Evolutionary conservation across 2,888 invertebrate species (phyloP), one percentile per base, ranked within the genome.

Genomic region (Bhutanitis thaidina): DNA sequence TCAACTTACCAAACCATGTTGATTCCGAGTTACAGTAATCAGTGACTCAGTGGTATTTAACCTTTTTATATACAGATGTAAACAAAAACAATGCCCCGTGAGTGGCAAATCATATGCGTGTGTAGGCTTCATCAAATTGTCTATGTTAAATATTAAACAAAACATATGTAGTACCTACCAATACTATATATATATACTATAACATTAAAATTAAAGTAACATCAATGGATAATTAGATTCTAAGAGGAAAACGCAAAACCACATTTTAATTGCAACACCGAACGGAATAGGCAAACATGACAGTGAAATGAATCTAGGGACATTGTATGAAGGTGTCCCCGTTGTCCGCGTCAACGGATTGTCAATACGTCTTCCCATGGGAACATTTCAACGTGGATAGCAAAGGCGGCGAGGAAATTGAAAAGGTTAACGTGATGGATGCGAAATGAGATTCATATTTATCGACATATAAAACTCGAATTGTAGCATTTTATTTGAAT

Each of bases 331-430:
- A 40, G 43, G 45, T 45, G 14, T 25, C 10, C 16, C 32, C 25
- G 35, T 43, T 27, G 29, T 35, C 15, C 35, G 41, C 37, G 40
- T 54, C 43, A 47, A 52, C 39, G 29, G 38, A 41, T 37, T 54
- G 51, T 53, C 59, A 53, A 50, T 52, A 36, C 27, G 48, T 43
- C 40, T 30, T 50, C 44, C 56, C 58, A 52, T 25, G 44, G 35
- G 51, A 39, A 40, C 32, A 34, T 47, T 59, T 52, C 49, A 43
- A 52, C 43, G 51, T 38, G 41, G 45, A 53, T 52, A 54, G 51
- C 16, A 51, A 53, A 50, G 40, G 46, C 44, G 29, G 35, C 36
- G 40, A 38, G 49, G 50, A 55, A 55, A 57, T 57, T 57, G 57
- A 57, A 59, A 52, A 49, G 40, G 47, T 44, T 49, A 46, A 49